Conservation (phyloP, 2,113 vertebrate genomes). For the Seriola dumerili region DNA sequence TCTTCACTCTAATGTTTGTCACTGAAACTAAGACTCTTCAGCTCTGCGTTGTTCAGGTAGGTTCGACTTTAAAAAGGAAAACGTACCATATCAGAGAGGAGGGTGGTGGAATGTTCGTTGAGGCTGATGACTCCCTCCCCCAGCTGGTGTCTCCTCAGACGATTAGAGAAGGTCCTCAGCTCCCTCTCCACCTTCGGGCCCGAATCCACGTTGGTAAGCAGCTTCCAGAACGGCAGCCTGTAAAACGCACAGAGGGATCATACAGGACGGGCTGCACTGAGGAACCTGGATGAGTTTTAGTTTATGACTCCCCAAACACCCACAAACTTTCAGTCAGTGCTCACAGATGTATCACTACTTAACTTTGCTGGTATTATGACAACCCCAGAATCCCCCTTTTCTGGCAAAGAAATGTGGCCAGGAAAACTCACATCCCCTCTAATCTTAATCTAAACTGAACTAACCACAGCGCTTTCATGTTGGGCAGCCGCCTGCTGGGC, state of each 20-base stretch:
- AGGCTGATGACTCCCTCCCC: slow-evolving; percentile 89
- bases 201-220: slow-evolving; percentile 80
- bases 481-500: slow-evolving; percentile 79
- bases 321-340: neutral
- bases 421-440: neutral
- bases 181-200: slow-evolving; percentile 88
- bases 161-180: slow-evolving; percentile 86
- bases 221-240: slow-evolving; percentile 89
- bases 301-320: slow-evolving; percentile 12
- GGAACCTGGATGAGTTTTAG: neutral
- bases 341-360: neutral
- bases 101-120: slow-evolving; percentile 87
- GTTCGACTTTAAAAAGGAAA: no score
- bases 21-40: no score
- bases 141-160: slow-evolving; percentile 86
- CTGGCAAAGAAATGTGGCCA: neutral
- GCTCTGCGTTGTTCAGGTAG: no score
- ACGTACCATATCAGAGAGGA: slow-evolving; percentile 86
- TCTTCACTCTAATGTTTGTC: no score
- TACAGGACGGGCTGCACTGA: neutral
- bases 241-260: slow-evolving; percentile 10
- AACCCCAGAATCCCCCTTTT: neutral
- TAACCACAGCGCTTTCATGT: slow-evolving; percentile 85
- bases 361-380: neutral
- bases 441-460: slow-evolving; percentile 37